Evolutionary conservation across 2,113 vertebrate genomes (phyloP), one percentile per base, ranked within the genome.

Genomic region (Lagenorhynchus albirostris): DNA sequence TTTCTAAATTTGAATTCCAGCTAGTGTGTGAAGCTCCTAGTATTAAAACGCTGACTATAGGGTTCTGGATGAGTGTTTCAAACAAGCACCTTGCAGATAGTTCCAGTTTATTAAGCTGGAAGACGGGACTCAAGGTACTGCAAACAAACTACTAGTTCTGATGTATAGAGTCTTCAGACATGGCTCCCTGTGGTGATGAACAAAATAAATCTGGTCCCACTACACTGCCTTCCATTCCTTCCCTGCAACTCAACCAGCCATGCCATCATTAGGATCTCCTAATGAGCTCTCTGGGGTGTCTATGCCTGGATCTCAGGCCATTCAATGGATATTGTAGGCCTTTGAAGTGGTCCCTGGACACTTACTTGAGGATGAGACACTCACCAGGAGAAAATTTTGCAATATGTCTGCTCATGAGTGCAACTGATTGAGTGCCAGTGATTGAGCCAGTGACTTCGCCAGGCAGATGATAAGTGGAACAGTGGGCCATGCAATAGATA

Each of bases 21-120:
- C 70, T 85, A 85, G 31, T 62, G 0, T 71, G 63, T 77, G 50
- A 94, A 77, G 25, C 15, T 29, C 81, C 62, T 36, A 36, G 33
- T 58, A 81, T 50, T 81, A 94, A 68, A 96, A 74, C 60, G 67
- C 36, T 87, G 74, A 79, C 47, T 25, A 38, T 23, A 65, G 33
- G 2, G 5, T 95, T 91, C 31, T 91, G 47, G 55, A 53, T 94
- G 38, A 93, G 31, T 93, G 36, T 77, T 96, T 97, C 82, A 88
- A 80, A 60, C 3, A 79, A 91, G n/a, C 2, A 65, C 25, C 95
- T 90, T 88, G 4, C 62, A 87, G 73, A n/a, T 20, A 82, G 13
- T 50, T 92, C 77, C 44, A 86, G 20, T 41, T 91, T 67, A 31
- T 82, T 86, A 67, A 89, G 18, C 41, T 93, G 29, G 38, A 95